These are phyloP conservation scores for Macropodus opercularis DNA, from an alignment of 2,797 vertebrate species.

Conservation along the genomic window DNA sequence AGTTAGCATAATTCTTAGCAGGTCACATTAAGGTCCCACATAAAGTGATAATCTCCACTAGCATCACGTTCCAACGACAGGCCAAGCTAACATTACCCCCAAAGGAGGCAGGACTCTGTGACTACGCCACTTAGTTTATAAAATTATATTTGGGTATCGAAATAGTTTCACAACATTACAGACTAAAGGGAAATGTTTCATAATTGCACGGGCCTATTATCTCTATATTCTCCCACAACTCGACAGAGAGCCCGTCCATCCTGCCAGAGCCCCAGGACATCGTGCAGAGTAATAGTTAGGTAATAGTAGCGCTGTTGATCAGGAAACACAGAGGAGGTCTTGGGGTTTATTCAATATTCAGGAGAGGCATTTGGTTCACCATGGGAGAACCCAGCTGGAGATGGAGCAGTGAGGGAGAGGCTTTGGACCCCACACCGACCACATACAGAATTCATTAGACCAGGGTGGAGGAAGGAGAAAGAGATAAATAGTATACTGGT, in stretches of 20 bases:
- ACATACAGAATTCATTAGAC: conserved; percentile 67
- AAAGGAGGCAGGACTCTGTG: neutral
- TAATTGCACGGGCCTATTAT: conserved; percentile 44
- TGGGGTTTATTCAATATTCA: conserved; percentile 79
- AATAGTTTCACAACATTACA: neutral
- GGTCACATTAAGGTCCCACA: conserved; percentile 21
- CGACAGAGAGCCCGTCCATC: conserved; percentile 53
- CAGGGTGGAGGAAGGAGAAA: conserved; percentile 19
- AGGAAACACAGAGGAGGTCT: conserved; percentile 68
- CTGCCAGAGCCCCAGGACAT: conserved; percentile 36
- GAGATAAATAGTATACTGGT: conserved; percentile 9
- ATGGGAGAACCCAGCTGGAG: conserved; percentile 68
- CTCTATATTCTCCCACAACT: conserved; percentile 38
- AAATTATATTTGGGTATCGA: too few relatives aligned
- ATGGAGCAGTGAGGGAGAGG: conserved; percentile 43
- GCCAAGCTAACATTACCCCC: neutral
- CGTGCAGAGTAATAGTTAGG: conserved; percentile 52
- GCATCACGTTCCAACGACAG: too few relatives aligned
- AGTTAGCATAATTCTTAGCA: conserved; percentile 25
- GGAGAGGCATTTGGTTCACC: conserved; percentile 76
- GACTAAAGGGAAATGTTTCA: conserved; percentile 35
- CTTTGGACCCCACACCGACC: conserved; percentile 63
- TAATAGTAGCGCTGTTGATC: conserved; percentile 64
- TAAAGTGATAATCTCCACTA: conserved; percentile 25
- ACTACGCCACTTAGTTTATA: neutral